Base-by-base conservation (phyloP, 1,140 invertebrate genomes). In the Hestina assimilis region DNA sequence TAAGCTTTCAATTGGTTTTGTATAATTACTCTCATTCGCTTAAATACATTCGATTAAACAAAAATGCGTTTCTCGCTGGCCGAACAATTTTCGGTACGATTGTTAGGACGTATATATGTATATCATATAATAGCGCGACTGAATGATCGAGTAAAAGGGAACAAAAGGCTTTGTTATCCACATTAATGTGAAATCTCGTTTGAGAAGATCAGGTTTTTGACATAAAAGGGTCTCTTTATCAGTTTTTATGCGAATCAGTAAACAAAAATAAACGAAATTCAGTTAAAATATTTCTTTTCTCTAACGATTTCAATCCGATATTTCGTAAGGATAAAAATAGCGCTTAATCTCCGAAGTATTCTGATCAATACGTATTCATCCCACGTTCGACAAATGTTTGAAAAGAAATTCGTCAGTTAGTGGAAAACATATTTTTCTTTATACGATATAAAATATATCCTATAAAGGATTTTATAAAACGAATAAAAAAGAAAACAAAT, bases 91-190 rank as follows among this genome's bases (percentile, higher is more conserved):
- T 35, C 24, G n/a, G 1, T 20, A 35, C 23, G 20, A 48, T 15
- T 48, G 31, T 48, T 29, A 24, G 46, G 11, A 35, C 17, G 12
- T 23, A 15, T 48, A 21, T 46, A 24, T 29, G 23, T 31, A 61
- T 41, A 52, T 57, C 33, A 55, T 59, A 60, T 57, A 69, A 70
- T 68, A 64, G 65, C 64, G 56, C 53, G 53, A 54, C 67, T 60
- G 66, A 75, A 76, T 76, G 47, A 56, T 23, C 9, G 53, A 56
- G 65, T 69, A 62, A 69, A 81, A 81, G 66, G 65, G 77, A 79
- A 77, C 72, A 79, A 81, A 74, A 48, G 74, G 50, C 66, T 69
- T 77, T 77, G 78, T 79, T 79, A 73, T 73, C 65, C 67, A 66
- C 63, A 72, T 71, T 69, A 77, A 76, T 72, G 69, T 75, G 68